Percentiles rank a stretch among this genome's conserved stretches.
Evolutionary conservation across 2,888 invertebrate genomes (phyloP).

Genomic region (Dasypogon diadema): DNA sequence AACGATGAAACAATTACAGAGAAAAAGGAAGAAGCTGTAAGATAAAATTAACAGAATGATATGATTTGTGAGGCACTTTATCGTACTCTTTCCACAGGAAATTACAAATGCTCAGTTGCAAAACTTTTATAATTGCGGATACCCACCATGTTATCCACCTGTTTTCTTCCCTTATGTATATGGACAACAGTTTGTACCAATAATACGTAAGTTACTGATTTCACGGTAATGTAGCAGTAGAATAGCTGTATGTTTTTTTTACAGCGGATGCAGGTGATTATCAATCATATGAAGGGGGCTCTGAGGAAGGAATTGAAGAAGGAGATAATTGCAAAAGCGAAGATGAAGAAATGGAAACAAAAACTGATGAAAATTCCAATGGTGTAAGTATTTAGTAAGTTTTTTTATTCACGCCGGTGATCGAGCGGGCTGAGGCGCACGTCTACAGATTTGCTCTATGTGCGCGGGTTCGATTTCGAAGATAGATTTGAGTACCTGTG

Average conservation of each 20-base stretch:
- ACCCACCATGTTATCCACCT: constrained; percentile 54
- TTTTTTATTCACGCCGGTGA: too few relatives aligned
- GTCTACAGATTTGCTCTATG: too few relatives aligned
- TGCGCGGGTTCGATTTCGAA: too few relatives aligned
- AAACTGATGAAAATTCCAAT: constrained; percentile 51
- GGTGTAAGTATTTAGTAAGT: constrained; percentile 54
- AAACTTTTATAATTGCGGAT: constrained; percentile 51
- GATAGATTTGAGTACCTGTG: too few relatives aligned
- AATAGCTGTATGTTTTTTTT: constrained; percentile 14
- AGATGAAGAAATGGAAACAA: constrained; percentile 20
- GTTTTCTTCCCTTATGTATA: constrained; percentile 56
- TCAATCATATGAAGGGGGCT: constrained; percentile 23
- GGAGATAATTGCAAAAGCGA: constrained; percentile 36
- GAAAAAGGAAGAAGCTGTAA: constrained; percentile 6
- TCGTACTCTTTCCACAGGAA: constrained; percentile 10
- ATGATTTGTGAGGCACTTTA: background rate
- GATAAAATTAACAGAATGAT: background rate
- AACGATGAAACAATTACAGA: constrained; percentile 1
- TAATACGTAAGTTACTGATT: constrained; percentile 55
- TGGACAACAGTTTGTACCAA: constrained; percentile 55
- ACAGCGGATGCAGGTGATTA: constrained; percentile 21
- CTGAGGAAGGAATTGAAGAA: constrained; percentile 38
- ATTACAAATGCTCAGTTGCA: constrained; percentile 3
- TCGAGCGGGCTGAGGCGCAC: too few relatives aligned
- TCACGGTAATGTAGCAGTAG: background rate